Base-by-base conservation (phyloP, 2,113 vertebrate species). In the Sula dactylatra region DNA sequence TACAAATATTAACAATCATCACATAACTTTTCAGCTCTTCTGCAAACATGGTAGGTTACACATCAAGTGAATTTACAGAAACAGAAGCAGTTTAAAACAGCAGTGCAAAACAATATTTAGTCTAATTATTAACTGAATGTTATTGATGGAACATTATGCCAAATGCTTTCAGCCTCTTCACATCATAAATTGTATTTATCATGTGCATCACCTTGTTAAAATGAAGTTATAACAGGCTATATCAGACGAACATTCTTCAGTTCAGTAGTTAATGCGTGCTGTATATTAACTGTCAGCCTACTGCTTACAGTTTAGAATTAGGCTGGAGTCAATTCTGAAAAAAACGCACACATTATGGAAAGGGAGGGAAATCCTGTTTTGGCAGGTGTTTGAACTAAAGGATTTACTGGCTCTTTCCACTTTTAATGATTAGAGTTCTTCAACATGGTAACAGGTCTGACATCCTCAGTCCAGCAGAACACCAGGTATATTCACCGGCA, bases 31-130 rank as follows among this genome's bases (percentile, higher is more conserved):
- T 90, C 98, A 98, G 82, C 99, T 99, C 87, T 98, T 98, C 98
- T 99, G 99, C 98, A 99, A 95, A 95, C 98, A 99, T 6, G 99
- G 99, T 99, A 97, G 65, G 98, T 94, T 61, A 18, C 38, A 18
- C 49, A 16, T 49, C 5, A 66, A 64, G 67, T 19, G 55, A 32
- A n/a, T 64, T 34, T 24, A 14, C 44, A 72, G 44, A 21, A 73
- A 22, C 15, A 24, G 27, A 16, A 84, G 26, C 40, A 65, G 9
- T 15, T 40, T 7, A 16, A 21, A 38, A 9, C 21, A 94, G 64
- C n/a, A 31, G 52, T 47, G 25, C 47, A 56, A 16, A 17, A 22
- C 58, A 8, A 3, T 36, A 13, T 25, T 70, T 38, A 24, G 16
- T 34, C 26, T 31, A 9, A 15, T 69, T 22, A 38, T 20, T 44